Evolutionary conservation across 2,888 invertebrate species (phyloP), one percentile per base, ranked within the genome.

Genomic region (Teleogryllus oceanicus): DNA sequence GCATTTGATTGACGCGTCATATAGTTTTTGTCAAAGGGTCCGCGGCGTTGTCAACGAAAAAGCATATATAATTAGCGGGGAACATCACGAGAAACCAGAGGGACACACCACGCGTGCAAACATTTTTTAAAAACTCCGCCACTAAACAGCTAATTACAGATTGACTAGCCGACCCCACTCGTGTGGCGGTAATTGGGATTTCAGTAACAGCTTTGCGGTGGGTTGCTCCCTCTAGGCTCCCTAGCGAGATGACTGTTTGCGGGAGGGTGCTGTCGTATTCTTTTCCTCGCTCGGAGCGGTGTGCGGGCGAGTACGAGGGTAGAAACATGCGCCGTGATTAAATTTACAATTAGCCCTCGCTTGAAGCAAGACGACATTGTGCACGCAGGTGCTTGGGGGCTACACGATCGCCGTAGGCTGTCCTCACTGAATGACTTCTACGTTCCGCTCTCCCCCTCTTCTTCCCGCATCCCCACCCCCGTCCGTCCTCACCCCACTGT

Each of bases 281-380:
- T 62, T 62, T 62, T 62, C n/a, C 12, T 18, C 16, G 62, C 62
- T 62, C 12, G 62, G 16, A 18, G 62, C n/a, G 62, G 62, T 8
- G 11, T n/a, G 62, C 13, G n/a, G n/a, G 62, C n/a, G n/a, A n/a
- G 16, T 62, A 10, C 62, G n/a, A 62, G 62, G 37, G 37, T 37
- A 12, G 62, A 62, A n/a, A n/a, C 62, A 18, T 62, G 13, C 62
- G n/a, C 62, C n/a, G 62, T 62, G 62, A 62, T 62, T 62, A 62
- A 62, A 62, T 62, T 62, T 62, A 62, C 62, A 62, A 62, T 62
- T 62, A 62, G 62, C 62, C n/a, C n/a, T 62, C n/a, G 62, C 62
- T n/a, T 62, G 62, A 13, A 62, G n/a, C n/a, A 12, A 13, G 62
- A 18, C n/a, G 62, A n/a, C n/a, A n/a, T n/a, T 62, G 62, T 62